Evolutionary conservation across 2,888 invertebrate species (phyloP), one percentile per base, ranked within the genome.

Genomic region (Pilophorus perplexus): DNA sequence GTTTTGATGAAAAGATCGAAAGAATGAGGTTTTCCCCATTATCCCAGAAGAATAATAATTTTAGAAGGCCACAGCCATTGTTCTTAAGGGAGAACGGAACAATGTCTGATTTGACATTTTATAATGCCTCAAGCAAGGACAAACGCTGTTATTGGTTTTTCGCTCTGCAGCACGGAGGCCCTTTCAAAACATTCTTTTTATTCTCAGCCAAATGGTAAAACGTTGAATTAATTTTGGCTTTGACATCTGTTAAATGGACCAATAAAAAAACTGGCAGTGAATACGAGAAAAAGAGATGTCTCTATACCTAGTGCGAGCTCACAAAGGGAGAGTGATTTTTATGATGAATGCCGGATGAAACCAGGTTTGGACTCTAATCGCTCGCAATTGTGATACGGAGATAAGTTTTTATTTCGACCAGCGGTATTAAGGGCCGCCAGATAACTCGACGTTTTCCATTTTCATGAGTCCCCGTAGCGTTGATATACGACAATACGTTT

Each of bases 401-500:
- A 20, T 44, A 6, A 12, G 20, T 44, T 44, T 44, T 44, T 16
- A 44, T 44, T 20, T 20, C 44, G 5, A 8, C n/a, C 20, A 10
- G n/a, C n/a, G n/a, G n/a, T n/a, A n/a, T n/a, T n/a, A 20, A 44
- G 23, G 23, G 22, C 2, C 44, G 1, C 22, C 44, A 16, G 20
- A 18, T 42, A 42, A n/a, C 42, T 42, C 6, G 42, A 12, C 14
- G 42, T 44, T 42, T 44, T 44, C 44, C 44, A 44, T 20, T 44
- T 44, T n/a, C n/a, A n/a, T n/a, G 20, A 44, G 23, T n/a, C 23
- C 44, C 44, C 22, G 44, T 44, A 6, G 44, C 3, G 1, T 23
- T 44, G 44, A 44, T 44, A 44, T 18, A 44, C 44, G 44, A 44
- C 44, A 44, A 44, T 44, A 44, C 44, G 44, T 44, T 44, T 20